Evolutionary conservation across 1,140 invertebrate genomes (phyloP).

Genomic region (Tetragonula clypearis): DNA sequence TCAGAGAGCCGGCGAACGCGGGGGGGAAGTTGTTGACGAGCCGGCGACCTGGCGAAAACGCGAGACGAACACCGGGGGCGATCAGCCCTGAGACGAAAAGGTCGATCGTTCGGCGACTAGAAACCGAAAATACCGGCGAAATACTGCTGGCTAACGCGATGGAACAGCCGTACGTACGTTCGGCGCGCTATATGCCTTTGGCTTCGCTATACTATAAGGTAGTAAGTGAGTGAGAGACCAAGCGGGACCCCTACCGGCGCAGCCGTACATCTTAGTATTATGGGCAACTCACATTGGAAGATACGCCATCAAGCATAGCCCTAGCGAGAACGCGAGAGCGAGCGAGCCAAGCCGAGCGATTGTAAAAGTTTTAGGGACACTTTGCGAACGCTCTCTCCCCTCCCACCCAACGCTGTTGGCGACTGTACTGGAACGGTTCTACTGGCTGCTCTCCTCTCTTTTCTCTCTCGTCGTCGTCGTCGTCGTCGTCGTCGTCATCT

Average conservation of each 20-base stretch:
- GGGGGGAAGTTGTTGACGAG: background rate
- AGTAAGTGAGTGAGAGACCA: slow-evolving; percentile 73
- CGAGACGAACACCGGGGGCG: too few species aligned
- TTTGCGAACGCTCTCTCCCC: slow-evolving; percentile 82
- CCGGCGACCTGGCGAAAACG: background rate
- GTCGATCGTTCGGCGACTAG: slow-evolving; percentile 25
- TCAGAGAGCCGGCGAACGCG: slow-evolving; percentile 4
- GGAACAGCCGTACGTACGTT: slow-evolving; percentile 68
- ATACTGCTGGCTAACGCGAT: slow-evolving; percentile 70
- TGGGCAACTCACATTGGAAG: slow-evolving; percentile 90
- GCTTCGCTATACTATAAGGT: slow-evolving; percentile 81
- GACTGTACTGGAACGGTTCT: background rate
- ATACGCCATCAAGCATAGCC: slow-evolving; percentile 90
- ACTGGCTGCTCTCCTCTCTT: background rate
- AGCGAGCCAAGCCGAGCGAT: slow-evolving; percentile 82
- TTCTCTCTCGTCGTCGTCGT: slow-evolving; percentile 53
- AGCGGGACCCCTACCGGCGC: slow-evolving; percentile 84
- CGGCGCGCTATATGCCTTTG: slow-evolving; percentile 79
- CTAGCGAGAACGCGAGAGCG: slow-evolving; percentile 83
- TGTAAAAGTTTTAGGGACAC: slow-evolving; percentile 87
- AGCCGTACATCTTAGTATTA: slow-evolving; percentile 89
- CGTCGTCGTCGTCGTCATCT: too few species aligned
- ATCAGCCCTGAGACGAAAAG: slow-evolving; percentile 27
- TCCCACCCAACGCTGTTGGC: slow-evolving; percentile 26
- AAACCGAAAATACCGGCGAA: slow-evolving; percentile 60